Base-by-base conservation (phyloP, 1,140 invertebrate species). In the Subanguina moxae region DNA sequence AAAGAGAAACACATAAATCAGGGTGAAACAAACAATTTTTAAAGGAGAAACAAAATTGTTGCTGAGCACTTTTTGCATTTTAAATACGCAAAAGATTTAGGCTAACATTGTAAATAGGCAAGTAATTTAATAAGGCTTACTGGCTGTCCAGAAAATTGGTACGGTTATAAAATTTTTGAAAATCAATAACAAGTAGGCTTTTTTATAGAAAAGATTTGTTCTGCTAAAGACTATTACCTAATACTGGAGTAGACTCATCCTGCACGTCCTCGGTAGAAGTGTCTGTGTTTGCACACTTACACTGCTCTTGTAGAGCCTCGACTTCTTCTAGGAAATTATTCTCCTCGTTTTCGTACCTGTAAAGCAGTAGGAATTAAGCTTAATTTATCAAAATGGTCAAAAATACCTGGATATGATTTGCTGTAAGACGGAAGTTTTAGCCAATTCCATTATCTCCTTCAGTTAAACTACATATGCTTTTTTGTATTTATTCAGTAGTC, bases 281-380 rank as follows among this genome's bases (percentile, higher is more conserved):
- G 38, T 68, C 67, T 7, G 67, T 68, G 27, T 68, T 68, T 8
- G 63, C 63, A 19, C 52, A n/a, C 13, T 38, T n/a, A 45, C 43
- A 52, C 17, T 52, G 48, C 15, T 67, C 64, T 30, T 67, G 67
- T 59, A 68, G 48, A 7, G 32, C n/a, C 42, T 68, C 67, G 8
- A 68, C n/a, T 58, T 68, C 67, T 8, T 59, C 27, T 27, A 68
- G 45, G 45, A 68, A 68, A 27, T 68, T 43, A n/a, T 68, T 63
- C 48, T 68, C 67, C 15, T 27, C 67, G 25, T 21, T 57, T 57
- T 68, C 67, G 57, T 68, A 68, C n/a, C 67, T 68, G 21, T 48
- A 68, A 68, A 21, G 8, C 17, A 21, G 23, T 21, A 7, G 23
- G n/a, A 52, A 5, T 15, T 52, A 52, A 52, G 3, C 48, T 25